phyloP scores from a whole-genome alignment of 2,113 vertebrate genomes.

The Ascaphus truei region DNA sequence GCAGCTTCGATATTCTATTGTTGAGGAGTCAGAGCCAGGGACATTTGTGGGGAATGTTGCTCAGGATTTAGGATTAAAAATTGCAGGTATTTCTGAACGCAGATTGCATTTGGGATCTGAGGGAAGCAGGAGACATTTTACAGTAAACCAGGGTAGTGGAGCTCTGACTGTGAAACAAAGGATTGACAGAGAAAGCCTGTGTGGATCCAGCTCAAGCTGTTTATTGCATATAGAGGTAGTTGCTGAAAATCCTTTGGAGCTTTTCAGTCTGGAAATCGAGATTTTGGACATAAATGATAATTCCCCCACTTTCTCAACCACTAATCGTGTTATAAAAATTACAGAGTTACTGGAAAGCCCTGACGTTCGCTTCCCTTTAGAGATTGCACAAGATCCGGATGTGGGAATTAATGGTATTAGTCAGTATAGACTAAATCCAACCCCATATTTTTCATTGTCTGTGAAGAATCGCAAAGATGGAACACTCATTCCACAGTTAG shows the following conservation, averaged over 20 bases:
- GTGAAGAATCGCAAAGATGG: slow-evolving; percentile 70
- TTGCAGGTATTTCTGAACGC: slow-evolving; percentile 4
- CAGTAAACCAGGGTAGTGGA: slow-evolving; percentile 42
- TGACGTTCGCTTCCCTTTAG: slow-evolving; percentile 64
- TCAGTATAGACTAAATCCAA: slow-evolving; percentile 61
- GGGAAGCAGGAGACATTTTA: slow-evolving; percentile 28
- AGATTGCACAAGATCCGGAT: slow-evolving; percentile 68
- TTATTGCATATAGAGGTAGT: slow-evolving; percentile 23
- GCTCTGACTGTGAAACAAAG: slow-evolving; percentile 41
- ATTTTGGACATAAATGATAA: slow-evolving; percentile 62
- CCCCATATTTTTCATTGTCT: slow-evolving; percentile 61
- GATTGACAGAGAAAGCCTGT: slow-evolving; percentile 49
- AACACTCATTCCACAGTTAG: slow-evolving; percentile 67
- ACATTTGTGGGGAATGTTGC: slow-evolving; percentile 37
- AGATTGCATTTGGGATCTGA: slow-evolving; percentile 26
- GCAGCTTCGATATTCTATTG: slow-evolving; percentile 32
- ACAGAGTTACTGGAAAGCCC: slow-evolving; percentile 62
- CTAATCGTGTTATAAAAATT: slow-evolving; percentile 57
- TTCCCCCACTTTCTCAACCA: slow-evolving; percentile 62
- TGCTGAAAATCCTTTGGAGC: slow-evolving; percentile 35
- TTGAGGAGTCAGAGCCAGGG: slow-evolving; percentile 28
- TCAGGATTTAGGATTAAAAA: slow-evolving; percentile 24
- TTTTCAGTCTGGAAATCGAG: slow-evolving; percentile 21
- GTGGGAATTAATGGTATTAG: slow-evolving; percentile 68
- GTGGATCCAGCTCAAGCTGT: slow-evolving; percentile 40